Conservation (phyloP, 2,888 invertebrate genomes). For the Zaprionus lineosus region DNA sequence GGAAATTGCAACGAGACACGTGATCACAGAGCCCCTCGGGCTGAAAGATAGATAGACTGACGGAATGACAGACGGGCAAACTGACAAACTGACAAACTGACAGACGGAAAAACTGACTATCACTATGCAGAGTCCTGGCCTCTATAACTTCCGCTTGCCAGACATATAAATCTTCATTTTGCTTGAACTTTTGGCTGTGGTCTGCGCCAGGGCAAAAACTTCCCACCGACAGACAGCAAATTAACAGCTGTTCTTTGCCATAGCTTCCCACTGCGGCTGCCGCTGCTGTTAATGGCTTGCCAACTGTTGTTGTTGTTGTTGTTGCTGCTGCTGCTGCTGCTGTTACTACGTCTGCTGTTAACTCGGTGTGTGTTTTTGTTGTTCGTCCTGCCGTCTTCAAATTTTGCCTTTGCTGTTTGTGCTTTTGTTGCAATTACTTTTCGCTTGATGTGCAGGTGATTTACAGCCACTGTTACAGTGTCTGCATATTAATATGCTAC, state of each 20-base stretch:
- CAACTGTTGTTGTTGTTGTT: constrained; percentile 4
- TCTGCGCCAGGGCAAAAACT: constrained; percentile 50
- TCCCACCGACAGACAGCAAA: constrained; percentile 56
- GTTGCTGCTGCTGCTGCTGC: constrained; percentile 4
- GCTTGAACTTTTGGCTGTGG: constrained; percentile 64
- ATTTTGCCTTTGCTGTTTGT: not conserved
- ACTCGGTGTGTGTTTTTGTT: not conserved
- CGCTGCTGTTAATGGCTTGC: constrained; percentile 2
- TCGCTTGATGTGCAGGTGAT: constrained; percentile 66
- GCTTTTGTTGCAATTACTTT: constrained; percentile 3
- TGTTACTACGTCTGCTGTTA: not conserved
- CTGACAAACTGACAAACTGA: not conserved
- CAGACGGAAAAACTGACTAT: constrained; percentile 14
- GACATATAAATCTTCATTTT: constrained; percentile 77
- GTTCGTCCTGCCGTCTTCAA: not conserved
- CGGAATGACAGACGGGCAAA: not conserved
- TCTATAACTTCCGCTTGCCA: constrained; percentile 69
- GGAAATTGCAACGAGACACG: constrained; percentile 76
- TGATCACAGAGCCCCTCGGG: constrained; percentile 46
- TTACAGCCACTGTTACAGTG: constrained; percentile 58
- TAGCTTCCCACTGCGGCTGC: constrained; percentile 8
- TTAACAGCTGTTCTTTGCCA: constrained; percentile 70
- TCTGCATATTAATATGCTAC: constrained; percentile 69
- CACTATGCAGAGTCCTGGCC: constrained; percentile 47
- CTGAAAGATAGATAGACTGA: not conserved